These are phyloP conservation scores for Neodontobutis hainanensis DNA, from an alignment of 2,113 vertebrate species.

Conservation along the genomic window DNA sequence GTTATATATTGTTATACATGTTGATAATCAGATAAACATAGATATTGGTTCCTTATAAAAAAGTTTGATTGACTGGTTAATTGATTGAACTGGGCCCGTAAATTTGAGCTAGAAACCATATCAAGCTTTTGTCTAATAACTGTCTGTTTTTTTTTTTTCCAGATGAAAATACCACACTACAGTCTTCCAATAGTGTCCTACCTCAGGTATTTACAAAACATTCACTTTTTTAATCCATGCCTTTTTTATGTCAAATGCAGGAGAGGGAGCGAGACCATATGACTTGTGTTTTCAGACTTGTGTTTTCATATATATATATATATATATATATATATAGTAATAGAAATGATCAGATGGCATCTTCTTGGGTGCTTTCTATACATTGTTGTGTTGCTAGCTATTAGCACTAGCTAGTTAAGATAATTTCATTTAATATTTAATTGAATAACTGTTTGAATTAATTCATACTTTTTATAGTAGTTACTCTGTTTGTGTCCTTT, in stretches of 20 bases:
- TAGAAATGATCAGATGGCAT: too few species aligned
- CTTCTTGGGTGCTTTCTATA: too few species aligned
- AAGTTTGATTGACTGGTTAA: too few species aligned
- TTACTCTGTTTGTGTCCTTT: conserved; percentile 13
- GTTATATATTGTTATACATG: too few species aligned
- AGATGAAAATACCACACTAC: conserved; percentile 68
- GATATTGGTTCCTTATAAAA: too few species aligned
- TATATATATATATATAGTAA: too few species aligned
- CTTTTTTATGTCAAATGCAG: neutral
- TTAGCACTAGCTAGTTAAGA: neutral
- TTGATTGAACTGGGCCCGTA: neutral
- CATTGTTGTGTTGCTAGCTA: neutral
- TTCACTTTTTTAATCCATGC: neutral
- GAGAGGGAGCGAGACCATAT: too few species aligned
- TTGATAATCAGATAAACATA: too few species aligned
- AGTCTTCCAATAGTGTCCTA: conserved; percentile 75
- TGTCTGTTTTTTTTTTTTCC: conserved; percentile 6
- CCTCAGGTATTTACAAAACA: conserved; percentile 74
- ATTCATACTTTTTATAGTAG: neutral
- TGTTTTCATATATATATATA: too few species aligned
- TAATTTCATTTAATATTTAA: neutral
- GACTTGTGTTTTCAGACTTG: too few species aligned
- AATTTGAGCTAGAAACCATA: neutral
- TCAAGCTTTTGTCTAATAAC: conserved; percentile 12
- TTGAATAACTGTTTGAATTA: neutral